Conservation (phyloP, 2,888 invertebrate species). For the Chelonus formosanus region DNA sequence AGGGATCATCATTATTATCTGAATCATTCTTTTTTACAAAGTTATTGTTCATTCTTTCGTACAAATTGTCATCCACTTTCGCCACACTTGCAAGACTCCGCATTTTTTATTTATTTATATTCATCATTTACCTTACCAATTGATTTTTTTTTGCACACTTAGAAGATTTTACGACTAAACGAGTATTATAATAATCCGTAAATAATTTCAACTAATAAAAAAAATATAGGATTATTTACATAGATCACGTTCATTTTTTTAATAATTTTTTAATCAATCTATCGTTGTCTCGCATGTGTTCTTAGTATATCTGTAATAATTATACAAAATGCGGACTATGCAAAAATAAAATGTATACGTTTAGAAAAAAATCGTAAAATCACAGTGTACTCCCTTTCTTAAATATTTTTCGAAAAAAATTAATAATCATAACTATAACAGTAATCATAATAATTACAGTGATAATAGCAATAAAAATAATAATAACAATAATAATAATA, state of each 20-base stretch:
- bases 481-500: constrained; percentile 6
- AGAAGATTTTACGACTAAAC: constrained; percentile 1
- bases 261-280: background rate
- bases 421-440: constrained; percentile 1
- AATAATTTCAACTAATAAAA: constrained; percentile 1
- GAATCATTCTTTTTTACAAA: no score
- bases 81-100: constrained; percentile 10
- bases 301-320: background rate
- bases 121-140: background rate
- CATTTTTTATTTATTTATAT: constrained; percentile 1
- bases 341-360: background rate
- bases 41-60: no score
- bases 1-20: no score
- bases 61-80: constrained; percentile 6
- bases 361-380: constrained; percentile 10
- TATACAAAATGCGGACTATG: constrained; percentile 2
- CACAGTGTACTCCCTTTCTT: constrained; percentile 8
- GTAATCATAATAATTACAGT: constrained; percentile 1
- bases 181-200: background rate
- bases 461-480: background rate
- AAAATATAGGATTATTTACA: constrained; percentile 1
- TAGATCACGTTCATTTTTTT: background rate
- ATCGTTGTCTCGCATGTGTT: constrained; percentile 2
- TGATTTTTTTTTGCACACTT: constrained; percentile 13
- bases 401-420: constrained; percentile 3